phyloP scores from a whole-genome alignment of 2,797 vertebrate genomes.

The Centropyge bicolor region DNA sequence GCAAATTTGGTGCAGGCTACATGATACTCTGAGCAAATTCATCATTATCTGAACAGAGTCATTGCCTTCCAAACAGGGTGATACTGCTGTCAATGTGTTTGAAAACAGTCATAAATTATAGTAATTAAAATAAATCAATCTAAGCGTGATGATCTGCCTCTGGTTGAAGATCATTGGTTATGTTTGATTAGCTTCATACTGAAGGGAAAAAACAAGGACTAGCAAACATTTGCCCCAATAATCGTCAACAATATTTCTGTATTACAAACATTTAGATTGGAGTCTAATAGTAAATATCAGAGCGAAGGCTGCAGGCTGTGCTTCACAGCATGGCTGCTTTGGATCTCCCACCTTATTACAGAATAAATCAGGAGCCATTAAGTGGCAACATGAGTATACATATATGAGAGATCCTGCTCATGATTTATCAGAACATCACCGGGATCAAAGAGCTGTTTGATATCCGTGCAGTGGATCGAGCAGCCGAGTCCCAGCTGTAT shows the following conservation, averaged over 20 bases:
- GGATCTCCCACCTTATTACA: conserved; percentile 30
- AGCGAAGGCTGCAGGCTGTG: not conserved
- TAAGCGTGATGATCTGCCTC: not conserved
- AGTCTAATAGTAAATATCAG: conserved; percentile 28
- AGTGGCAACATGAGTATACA: not conserved
- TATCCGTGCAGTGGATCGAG: not conserved
- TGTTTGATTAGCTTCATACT: not conserved
- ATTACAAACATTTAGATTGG: conserved; percentile 12
- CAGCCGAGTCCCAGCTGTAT: conserved; percentile 1
- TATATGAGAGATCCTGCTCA: not conserved
- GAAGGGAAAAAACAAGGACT: not conserved
- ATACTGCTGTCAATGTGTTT: not conserved
- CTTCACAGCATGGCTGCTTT: conserved; percentile 24
- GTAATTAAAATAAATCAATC: not conserved
- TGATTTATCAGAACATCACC: conserved; percentile 19
- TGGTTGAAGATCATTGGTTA: not conserved
- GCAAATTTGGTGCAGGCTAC: not conserved
- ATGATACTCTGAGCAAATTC: not conserved
- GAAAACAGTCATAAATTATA: not conserved
- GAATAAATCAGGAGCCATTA: conserved; percentile 35
- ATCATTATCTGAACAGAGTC: not conserved
- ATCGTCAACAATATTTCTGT: conserved; percentile 29
- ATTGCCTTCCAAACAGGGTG: not conserved
- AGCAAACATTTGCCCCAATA: conserved; percentile 23
- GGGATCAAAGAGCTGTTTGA: conserved; percentile 2